Conservation (phyloP, 2,113 vertebrate genomes). For the Platichthys flesus region DNA sequence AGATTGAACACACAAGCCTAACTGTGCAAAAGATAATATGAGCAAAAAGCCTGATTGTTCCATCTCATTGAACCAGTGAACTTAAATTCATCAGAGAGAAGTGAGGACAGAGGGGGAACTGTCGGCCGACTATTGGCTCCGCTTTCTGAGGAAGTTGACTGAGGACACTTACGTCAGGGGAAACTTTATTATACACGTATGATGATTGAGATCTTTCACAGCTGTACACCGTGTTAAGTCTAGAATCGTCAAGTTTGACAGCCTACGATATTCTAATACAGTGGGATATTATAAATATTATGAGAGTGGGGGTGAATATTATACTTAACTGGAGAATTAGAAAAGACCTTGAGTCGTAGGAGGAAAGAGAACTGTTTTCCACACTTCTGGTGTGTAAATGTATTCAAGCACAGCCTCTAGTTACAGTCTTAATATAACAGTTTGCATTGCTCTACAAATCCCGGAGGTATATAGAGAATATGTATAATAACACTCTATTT, state of each 20-base stretch:
- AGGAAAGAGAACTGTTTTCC: constrained; percentile 19
- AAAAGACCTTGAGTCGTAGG: constrained; percentile 5
- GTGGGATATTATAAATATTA: neutral
- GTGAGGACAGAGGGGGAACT: constrained; percentile 7
- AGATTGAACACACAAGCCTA: constrained; percentile 21
- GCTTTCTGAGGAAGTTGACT: neutral
- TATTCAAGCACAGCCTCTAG: too few relatives aligned
- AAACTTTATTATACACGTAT: neutral
- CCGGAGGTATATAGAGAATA: too few relatives aligned
- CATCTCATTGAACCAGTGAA: constrained; percentile 18
- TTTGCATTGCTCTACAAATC: too few relatives aligned
- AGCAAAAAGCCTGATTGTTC: constrained; percentile 52
- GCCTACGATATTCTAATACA: neutral
- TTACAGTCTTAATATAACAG: too few relatives aligned
- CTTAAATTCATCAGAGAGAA: constrained; percentile 1
- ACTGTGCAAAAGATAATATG: constrained; percentile 31
- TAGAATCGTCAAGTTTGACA: neutral
- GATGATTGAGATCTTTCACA: neutral
- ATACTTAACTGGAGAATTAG: neutral
- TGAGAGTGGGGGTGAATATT: too few relatives aligned
- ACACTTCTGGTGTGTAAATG: neutral
- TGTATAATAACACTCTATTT: too few relatives aligned
- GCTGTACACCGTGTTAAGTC: neutral
- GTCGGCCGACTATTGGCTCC: neutral
- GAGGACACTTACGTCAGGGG: neutral